Evolutionary conservation across 2,888 invertebrate genomes (phyloP).

Genomic region (Drosophila affinis): DNA sequence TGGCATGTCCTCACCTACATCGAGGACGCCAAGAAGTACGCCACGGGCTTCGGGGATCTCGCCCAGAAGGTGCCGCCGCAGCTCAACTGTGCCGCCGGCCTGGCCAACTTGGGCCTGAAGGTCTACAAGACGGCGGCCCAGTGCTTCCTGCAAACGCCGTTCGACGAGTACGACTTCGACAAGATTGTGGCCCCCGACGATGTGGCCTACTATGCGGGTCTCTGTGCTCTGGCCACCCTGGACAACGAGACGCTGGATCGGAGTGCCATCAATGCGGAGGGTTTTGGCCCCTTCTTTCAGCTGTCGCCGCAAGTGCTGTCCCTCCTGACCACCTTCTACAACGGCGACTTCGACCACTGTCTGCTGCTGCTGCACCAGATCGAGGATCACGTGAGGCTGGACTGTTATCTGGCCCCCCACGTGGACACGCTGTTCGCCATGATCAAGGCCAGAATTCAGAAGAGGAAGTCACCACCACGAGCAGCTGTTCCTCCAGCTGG

Average conservation of each 20-base stretch:
- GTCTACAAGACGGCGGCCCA: conserved; percentile 61
- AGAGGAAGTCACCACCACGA: background rate
- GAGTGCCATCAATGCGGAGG: conserved; percentile 40
- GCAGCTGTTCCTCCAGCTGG: background rate
- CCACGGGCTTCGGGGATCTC: conserved; percentile 51
- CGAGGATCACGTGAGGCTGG: conserved; percentile 51
- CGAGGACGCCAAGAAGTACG: conserved; percentile 66
- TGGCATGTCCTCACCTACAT: conserved; percentile 70
- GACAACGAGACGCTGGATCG: conserved; percentile 41
- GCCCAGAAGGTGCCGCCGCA: conserved; percentile 48
- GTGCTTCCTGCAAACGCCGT: conserved; percentile 51
- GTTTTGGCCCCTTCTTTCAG: conserved; percentile 54
- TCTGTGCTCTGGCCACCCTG: conserved; percentile 61
- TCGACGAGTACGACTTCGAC: conserved; percentile 56
- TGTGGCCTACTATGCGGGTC: conserved; percentile 53
- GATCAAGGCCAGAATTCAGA: conserved; percentile 43
- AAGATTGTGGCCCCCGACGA: conserved; percentile 62
- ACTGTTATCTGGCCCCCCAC: conserved; percentile 65
- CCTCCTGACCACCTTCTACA: conserved; percentile 38
- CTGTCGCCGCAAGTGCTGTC: conserved; percentile 46
- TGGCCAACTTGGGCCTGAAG: conserved; percentile 65
- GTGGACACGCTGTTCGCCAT: conserved; percentile 46
- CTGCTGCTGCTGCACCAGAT: conserved; percentile 36
- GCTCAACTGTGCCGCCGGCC: conserved; percentile 62
- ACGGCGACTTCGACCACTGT: conserved; percentile 40